A percentile compares a stretch with the other conserved stretches of the same genome.
phyloP scores from a whole-genome alignment of 2,113 vertebrate genomes.

The Protomyctophum bolini region DNA sequence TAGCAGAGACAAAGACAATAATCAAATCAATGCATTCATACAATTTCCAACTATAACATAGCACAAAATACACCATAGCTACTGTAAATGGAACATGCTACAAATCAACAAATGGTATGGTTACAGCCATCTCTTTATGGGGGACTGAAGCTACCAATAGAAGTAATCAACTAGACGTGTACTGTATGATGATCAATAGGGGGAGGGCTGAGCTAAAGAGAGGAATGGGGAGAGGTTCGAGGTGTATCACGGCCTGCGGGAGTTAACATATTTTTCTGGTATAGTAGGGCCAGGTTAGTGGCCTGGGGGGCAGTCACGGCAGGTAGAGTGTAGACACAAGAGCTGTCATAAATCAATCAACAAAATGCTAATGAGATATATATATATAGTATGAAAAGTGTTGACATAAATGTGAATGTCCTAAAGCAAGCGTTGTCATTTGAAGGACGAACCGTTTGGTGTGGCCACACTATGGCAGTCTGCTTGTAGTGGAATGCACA shows the following conservation, averaged over 20 bases:
- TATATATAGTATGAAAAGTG: background rate
- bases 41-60: too few species aligned
- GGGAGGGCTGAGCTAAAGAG: too few species aligned
- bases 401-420: background rate
- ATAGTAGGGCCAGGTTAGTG: background rate
- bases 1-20: too few species aligned
- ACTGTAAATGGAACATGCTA: too few species aligned
- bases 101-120: too few species aligned
- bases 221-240: background rate
- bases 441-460: background rate
- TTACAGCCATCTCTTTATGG: too few species aligned
- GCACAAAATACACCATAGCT: too few species aligned
- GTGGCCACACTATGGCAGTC: background rate
- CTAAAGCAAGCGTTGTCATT: background rate
- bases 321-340: background rate
- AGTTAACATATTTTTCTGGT: slow-evolving; percentile 40
- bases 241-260: slow-evolving; percentile 41
- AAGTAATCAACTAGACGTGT: too few species aligned
- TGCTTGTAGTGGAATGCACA: background rate
- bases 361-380: background rate
- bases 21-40: too few species aligned
- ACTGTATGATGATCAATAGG: too few species aligned
- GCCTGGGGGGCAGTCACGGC: slow-evolving; percentile 32
- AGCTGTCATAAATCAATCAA: slow-evolving; percentile 34
- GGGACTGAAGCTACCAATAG: too few species aligned